phyloP scores from a whole-genome alignment of 1,140 invertebrate genomes.

The Lasioglossum albipes region DNA sequence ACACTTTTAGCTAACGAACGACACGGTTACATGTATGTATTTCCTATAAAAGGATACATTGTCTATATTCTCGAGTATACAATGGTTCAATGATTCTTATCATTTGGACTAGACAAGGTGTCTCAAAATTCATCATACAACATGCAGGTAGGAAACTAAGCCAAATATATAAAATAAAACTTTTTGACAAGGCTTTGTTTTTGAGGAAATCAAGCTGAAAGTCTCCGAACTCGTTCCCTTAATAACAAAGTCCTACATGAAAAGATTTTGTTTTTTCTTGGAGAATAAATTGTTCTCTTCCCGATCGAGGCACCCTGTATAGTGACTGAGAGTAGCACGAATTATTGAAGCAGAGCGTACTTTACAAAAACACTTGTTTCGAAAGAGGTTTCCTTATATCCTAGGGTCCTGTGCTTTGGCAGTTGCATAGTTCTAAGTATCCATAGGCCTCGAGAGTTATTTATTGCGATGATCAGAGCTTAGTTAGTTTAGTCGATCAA shows the following conservation, averaged over 20 bases:
- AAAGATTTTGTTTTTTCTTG: too few relatives aligned
- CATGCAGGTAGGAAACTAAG: too few relatives aligned
- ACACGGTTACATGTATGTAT: constrained; percentile 49
- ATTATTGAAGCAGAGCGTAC: constrained; percentile 18
- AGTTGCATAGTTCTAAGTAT: constrained; percentile 59
- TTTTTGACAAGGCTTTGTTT: too few relatives aligned
- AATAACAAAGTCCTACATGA: too few relatives aligned
- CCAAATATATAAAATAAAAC: too few relatives aligned
- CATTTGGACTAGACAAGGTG: not conserved
- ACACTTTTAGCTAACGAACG: constrained; percentile 53
- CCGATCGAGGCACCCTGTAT: not conserved
- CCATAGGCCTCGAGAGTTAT: constrained; percentile 50
- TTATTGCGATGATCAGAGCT: constrained; percentile 32
- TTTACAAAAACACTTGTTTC: constrained; percentile 51
- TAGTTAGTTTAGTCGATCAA: constrained; percentile 14
- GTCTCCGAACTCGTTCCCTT: too few relatives aligned
- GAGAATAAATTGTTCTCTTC: too few relatives aligned
- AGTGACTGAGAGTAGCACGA: not conserved
- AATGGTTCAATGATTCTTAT: not conserved
- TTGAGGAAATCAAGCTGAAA: too few relatives aligned
- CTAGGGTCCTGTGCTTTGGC: constrained; percentile 68
- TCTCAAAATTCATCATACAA: too few relatives aligned
- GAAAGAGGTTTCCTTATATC: constrained; percentile 41
- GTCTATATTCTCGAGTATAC: constrained; percentile 49
- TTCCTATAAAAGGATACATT: constrained; percentile 58